These are phyloP conservation scores for Gallinago undulata DNA, from an alignment of 2,113 vertebrate genomes.

Conservation along the genomic window DNA sequence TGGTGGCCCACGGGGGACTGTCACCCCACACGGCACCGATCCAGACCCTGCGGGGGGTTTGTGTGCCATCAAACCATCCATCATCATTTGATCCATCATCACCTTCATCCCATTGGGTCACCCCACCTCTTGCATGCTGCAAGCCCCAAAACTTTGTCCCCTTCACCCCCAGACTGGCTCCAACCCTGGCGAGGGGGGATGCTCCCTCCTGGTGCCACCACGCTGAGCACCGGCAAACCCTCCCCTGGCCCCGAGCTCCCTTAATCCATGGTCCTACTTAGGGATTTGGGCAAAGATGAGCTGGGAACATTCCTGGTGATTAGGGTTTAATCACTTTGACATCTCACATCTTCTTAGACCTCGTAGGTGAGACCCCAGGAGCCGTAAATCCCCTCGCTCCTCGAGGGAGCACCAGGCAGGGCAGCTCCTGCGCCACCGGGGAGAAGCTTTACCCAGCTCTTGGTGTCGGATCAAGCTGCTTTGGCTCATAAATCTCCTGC, in stretches of 20 bases:
- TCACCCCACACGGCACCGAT: background rate
- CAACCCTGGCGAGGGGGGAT: background rate
- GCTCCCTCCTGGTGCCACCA: background rate
- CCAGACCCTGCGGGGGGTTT: rapidly evolving
- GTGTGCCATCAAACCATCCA: background rate
- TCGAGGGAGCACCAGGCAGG: background rate
- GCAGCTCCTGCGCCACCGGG: background rate
- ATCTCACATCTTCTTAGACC: conserved; percentile 32
- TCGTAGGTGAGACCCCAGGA: background rate
- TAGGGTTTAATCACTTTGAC: background rate
- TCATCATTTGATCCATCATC: background rate
- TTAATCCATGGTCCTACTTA: conserved; percentile 13
- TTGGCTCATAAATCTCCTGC: background rate
- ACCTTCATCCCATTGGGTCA: background rate
- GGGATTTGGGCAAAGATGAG: conserved; percentile 10
- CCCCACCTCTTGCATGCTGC: background rate
- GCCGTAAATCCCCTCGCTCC: background rate
- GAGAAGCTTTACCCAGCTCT: background rate
- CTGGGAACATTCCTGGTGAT: background rate
- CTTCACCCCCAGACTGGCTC: background rate
- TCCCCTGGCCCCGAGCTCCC: background rate
- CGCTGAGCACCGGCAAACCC: rapidly evolving
- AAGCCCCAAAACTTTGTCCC: background rate
- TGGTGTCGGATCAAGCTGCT: conserved; percentile 22
- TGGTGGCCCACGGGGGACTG: rapidly evolving